These are phyloP conservation scores for Napeogenes sylphis DNA, from an alignment of 2,888 invertebrate species.

Conservation along the genomic window DNA sequence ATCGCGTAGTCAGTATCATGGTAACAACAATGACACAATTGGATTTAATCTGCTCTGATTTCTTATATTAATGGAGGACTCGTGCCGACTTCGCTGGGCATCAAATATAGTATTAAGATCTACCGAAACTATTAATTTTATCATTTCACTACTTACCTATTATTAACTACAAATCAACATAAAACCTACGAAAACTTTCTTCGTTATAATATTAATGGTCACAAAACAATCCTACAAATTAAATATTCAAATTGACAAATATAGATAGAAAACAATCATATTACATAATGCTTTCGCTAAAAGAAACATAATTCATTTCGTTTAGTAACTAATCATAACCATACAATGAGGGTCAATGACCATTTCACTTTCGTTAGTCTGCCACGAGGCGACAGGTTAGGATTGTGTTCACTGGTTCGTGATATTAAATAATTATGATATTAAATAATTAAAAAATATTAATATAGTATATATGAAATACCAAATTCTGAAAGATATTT, in stretches of 20 bases:
- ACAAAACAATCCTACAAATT: too few relatives aligned
- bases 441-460: neutral
- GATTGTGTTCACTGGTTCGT: neutral
- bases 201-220: too few relatives aligned
- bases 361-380: conserved; percentile 57
- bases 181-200: too few relatives aligned
- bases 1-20: conserved; percentile 18
- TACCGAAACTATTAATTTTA: neutral
- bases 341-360: conserved; percentile 49
- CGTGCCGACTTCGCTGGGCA: too few relatives aligned
- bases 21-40: neutral
- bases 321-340: neutral
- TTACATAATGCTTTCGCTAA: neutral
- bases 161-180: too few relatives aligned
- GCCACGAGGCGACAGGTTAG: conserved; percentile 50
- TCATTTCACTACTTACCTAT: too few relatives aligned
- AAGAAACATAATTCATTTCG: neutral
- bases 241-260: neutral
- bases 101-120: too few relatives aligned
- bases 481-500: too few relatives aligned
- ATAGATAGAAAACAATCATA: neutral
- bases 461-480: too few relatives aligned
- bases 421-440: neutral
- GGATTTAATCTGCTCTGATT: neutral
- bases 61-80: too few relatives aligned